Conservation (phyloP, 1,140 invertebrate species). For the fruit fly (Drosophila melanogaster) region DNA sequence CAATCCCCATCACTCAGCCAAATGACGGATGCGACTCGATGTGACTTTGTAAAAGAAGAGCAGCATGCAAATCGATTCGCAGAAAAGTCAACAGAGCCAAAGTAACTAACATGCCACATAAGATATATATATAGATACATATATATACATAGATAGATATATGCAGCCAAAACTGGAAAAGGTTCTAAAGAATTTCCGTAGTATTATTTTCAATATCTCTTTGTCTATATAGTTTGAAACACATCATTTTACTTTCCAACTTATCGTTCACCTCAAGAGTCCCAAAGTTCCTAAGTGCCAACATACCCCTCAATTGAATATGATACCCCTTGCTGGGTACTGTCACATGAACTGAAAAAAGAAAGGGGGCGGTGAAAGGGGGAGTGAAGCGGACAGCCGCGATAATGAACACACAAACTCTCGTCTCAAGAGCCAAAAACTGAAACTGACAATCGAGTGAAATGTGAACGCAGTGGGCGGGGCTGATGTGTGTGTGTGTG, state of each 20-base stretch:
- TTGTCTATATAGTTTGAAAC: neutral
- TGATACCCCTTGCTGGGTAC: neutral
- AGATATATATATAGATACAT: too few relatives aligned
- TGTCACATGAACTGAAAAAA: neutral
- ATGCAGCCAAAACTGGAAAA: too few relatives aligned
- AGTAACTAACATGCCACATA: too few relatives aligned
- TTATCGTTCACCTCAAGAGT: too few relatives aligned
- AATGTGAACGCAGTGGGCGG: constrained; percentile 20
- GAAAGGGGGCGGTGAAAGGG: neutral
- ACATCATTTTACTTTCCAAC: neutral
- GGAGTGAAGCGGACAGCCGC: constrained; percentile 7
- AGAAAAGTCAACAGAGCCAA: too few relatives aligned
- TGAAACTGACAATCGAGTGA: constrained; percentile 54
- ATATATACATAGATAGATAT: too few relatives aligned
- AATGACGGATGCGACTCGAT: neutral
- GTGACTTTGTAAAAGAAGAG: neutral
- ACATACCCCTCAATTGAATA: neutral
- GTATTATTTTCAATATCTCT: too few relatives aligned
- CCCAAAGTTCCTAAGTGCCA: neutral
- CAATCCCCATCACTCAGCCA: constrained; percentile 17
- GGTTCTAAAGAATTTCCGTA: too few relatives aligned
- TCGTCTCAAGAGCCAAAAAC: constrained; percentile 41
- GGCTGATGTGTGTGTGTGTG: neutral
- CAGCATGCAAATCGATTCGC: neutral
- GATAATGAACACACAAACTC: constrained; percentile 51